Percentiles rank a stretch among this genome's conserved stretches.
phyloP scores from a whole-genome alignment of 2,888 invertebrate genomes.

The Cyclophora punctaria region DNA sequence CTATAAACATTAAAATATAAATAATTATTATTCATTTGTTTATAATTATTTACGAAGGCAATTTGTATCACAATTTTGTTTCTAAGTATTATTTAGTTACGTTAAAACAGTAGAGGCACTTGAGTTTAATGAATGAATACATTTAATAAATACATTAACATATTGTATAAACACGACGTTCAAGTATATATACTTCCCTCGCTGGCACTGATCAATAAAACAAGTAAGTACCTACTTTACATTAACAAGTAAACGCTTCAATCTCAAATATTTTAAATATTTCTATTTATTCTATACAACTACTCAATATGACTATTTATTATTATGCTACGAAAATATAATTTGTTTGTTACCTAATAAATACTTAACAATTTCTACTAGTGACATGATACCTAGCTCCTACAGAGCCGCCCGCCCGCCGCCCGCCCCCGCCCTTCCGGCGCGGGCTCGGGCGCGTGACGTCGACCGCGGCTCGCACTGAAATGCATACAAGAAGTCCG shows the following conservation, averaged over 20 bases:
- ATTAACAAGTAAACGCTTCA: conserved; percentile 15
- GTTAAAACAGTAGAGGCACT: background rate
- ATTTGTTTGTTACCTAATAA: conserved; percentile 25
- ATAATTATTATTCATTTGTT: conserved; percentile 1
- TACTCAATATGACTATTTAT: conserved; percentile 59
- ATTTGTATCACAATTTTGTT: conserved; percentile 57
- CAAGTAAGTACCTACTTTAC: background rate
- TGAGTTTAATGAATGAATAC: background rate
- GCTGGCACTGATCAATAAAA: background rate
- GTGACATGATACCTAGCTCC: conserved; percentile 27
- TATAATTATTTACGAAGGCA: conserved; percentile 40
- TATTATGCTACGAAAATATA: conserved; percentile 50
- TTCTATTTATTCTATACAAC: conserved; percentile 35
- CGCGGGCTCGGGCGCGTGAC: background rate
- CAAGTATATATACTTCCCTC: background rate
- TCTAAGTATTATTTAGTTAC: conserved; percentile 20
- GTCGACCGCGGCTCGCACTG: background rate
- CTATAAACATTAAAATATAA: background rate
- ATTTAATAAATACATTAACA: background rate
- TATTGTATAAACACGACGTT: background rate
- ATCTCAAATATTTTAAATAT: conserved; percentile 44
- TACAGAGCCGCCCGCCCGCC: conserved; percentile 4
- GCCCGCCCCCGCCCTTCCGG: conserved; percentile 1
- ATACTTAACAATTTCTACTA: conserved; percentile 31
- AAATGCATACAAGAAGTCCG: background rate